These are phyloP conservation scores for Clivina fossor DNA, from an alignment of 2,888 invertebrate genomes.

Conservation along the genomic window DNA sequence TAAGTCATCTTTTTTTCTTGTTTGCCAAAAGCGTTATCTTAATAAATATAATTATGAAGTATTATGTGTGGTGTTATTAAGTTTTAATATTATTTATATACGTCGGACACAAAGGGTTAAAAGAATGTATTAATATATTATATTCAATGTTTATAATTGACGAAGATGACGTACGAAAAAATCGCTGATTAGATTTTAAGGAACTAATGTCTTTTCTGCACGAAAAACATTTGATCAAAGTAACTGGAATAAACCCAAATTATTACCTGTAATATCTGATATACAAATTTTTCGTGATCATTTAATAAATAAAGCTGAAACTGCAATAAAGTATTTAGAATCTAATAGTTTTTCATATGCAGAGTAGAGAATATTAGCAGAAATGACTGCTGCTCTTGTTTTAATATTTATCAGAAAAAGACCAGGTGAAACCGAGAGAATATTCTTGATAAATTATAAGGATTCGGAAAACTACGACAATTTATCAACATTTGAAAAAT, in stretches of 20 bases:
- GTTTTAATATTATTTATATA: no score
- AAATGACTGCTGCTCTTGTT: conserved; percentile 1
- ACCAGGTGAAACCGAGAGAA: not conserved
- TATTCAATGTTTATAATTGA: not conserved
- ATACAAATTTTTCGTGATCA: conserved; percentile 3
- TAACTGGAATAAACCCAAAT: conserved; percentile 3
- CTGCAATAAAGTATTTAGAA: not conserved
- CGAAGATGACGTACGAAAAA: not conserved
- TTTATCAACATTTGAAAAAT: not conserved
- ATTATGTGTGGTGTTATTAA: no score
- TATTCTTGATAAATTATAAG: conserved; percentile 6
- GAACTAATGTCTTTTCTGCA: not conserved
- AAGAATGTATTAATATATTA: conserved; percentile 5
- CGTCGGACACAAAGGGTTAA: no score
- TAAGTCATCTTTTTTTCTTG: no score
- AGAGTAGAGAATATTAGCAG: not conserved
- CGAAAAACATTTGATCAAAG: not conserved
- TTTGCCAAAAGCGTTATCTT: no score
- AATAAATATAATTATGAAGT: no score
- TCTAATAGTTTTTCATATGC: not conserved
- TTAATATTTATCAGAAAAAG: conserved; percentile 7
- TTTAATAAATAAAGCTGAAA: not conserved
- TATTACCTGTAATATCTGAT: conserved; percentile 3
- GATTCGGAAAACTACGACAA: not conserved
- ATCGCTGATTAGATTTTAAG: not conserved